phyloP scores from a whole-genome alignment of 1,140 invertebrate genomes.

The Stegodyphus dumicola region DNA sequence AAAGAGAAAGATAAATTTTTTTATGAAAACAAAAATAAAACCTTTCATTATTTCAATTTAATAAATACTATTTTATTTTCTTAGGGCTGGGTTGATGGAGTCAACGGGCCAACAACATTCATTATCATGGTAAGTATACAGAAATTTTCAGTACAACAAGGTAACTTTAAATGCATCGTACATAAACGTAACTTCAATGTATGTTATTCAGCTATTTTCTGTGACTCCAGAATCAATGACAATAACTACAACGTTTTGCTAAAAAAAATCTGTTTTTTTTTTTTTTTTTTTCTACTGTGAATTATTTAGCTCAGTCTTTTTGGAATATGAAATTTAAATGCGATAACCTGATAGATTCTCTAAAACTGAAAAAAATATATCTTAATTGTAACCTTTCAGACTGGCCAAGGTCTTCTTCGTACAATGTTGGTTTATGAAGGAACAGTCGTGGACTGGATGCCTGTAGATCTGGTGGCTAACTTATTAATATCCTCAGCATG shows the following conservation, averaged over 20 bases:
- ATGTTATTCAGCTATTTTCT: too few relatives aligned
- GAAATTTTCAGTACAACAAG: too few relatives aligned
- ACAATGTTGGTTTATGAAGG: slow-evolving; percentile 69
- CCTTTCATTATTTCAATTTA: too few relatives aligned
- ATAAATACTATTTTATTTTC: background rate
- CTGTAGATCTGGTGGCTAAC: slow-evolving; percentile 70
- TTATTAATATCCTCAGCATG: slow-evolving; percentile 69
- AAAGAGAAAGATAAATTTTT: too few relatives aligned
- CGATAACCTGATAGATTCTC: background rate
- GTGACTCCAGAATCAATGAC: too few relatives aligned
- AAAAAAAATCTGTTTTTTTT: too few relatives aligned
- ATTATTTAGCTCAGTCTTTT: too few relatives aligned
- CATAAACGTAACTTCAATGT: too few relatives aligned
- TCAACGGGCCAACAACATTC: slow-evolving; percentile 72
- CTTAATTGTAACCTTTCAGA: slow-evolving; percentile 62
- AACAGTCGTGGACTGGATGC: slow-evolving; percentile 69
- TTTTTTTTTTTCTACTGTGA: too few relatives aligned
- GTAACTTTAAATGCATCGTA: too few relatives aligned
- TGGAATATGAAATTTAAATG: background rate
- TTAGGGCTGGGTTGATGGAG: slow-evolving; percentile 73
- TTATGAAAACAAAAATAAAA: too few relatives aligned
- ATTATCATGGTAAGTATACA: slow-evolving; percentile 68
- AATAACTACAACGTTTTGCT: too few relatives aligned
- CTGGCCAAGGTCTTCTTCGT: slow-evolving; percentile 69
- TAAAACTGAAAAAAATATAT: background rate